phyloP scores from a whole-genome alignment of 1,140 invertebrate genomes.

The Drosophila neocordata region DNA sequence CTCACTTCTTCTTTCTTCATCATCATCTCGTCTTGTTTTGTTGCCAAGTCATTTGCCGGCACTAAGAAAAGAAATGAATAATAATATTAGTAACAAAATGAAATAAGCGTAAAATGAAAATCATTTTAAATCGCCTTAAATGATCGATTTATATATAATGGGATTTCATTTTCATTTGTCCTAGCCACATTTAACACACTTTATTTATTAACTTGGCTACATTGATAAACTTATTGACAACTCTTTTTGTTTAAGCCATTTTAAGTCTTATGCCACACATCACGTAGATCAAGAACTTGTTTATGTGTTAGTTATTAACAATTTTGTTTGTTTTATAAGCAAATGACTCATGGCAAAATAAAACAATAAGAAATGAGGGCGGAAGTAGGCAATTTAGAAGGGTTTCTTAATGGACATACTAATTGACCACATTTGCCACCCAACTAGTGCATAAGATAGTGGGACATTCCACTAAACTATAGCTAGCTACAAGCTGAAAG shows the following conservation, averaged over 20 bases:
- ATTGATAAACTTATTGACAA: conserved; percentile 13
- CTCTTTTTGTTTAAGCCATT: no score
- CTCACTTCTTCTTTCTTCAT: background rate
- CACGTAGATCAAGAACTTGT: conserved; percentile 47
- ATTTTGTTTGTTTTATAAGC: background rate
- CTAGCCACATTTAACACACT: conserved; percentile 5
- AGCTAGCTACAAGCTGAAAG: no score
- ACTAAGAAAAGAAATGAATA: conserved; percentile 40
- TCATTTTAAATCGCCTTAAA: conserved; percentile 49
- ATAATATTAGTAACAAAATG: conserved; percentile 17
- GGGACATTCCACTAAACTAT: no score
- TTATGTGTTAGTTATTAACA: conserved; percentile 7
- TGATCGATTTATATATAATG: conserved; percentile 19
- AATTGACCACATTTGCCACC: no score
- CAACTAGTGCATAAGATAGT: no score
- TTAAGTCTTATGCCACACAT: no score
- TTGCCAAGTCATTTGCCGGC: conserved; percentile 11
- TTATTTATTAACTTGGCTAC: conserved; percentile 25
- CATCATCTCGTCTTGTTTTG: background rate
- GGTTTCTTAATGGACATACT: no score
- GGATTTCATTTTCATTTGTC: conserved; percentile 11
- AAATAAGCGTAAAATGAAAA: conserved; percentile 59
- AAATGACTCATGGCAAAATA: background rate
- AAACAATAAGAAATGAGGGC: background rate
- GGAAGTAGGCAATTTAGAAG: no score